phyloP scores from a whole-genome alignment of 2,113 vertebrate species.

The Emydura subglobosa region DNA sequence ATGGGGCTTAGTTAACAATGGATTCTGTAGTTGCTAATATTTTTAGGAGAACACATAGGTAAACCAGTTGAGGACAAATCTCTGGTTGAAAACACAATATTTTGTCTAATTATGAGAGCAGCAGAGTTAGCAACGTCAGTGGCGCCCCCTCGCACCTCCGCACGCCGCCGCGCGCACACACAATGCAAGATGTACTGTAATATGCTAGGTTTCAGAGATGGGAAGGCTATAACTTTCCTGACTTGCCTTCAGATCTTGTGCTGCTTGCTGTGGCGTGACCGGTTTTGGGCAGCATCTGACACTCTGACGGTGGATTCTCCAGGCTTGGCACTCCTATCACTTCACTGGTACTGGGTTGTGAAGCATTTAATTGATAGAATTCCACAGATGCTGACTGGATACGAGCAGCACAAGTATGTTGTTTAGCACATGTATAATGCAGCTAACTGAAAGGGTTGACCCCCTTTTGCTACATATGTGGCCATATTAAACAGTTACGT shows the following conservation, averaged over 20 bases:
- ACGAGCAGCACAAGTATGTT: conserved; percentile 85
- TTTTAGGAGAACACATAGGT: neutral
- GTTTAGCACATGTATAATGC: neutral
- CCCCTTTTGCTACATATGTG: neutral
- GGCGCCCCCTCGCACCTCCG: neutral
- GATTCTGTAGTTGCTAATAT: neutral
- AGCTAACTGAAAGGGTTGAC: neutral
- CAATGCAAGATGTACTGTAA: neutral
- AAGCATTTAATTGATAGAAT: conserved; percentile 88
- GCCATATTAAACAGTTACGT: neutral
- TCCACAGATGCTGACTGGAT: conserved; percentile 86
- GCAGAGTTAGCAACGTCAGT: neutral
- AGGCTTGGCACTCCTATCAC: conserved; percentile 88
- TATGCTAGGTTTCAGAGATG: neutral
- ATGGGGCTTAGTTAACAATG: neutral
- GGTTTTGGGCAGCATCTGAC: conserved; percentile 89
- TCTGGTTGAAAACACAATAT: neutral
- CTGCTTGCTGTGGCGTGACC: conserved; percentile 89
- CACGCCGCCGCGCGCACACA: too few species aligned
- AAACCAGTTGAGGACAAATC: neutral
- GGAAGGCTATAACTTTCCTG: neutral
- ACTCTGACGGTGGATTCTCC: conserved; percentile 81
- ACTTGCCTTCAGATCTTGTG: conserved; percentile 75
- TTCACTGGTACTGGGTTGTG: conserved; percentile 98
- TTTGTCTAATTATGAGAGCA: neutral